phyloP scores from a whole-genome alignment of 1,140 invertebrate species.

The Adelges cooleyi region DNA sequence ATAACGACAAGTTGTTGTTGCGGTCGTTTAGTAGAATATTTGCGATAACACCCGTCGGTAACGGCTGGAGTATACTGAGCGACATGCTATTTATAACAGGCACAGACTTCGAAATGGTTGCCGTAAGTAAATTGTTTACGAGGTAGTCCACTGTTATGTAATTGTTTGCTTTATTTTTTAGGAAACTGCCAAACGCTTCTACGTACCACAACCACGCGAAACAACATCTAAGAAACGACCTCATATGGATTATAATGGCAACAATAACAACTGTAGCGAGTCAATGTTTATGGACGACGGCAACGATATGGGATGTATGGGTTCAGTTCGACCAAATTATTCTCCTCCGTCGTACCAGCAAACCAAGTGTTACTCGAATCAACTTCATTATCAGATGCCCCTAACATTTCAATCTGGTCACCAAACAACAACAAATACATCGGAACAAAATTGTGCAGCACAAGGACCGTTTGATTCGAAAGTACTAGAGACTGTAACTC shows the following conservation, averaged over 20 bases:
- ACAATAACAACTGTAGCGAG: neutral
- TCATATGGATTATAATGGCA: neutral
- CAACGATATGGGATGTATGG: constrained; percentile 1
- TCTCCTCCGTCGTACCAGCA: neutral
- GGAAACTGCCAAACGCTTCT: constrained; percentile 5
- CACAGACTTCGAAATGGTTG: neutral
- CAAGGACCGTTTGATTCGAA: neutral
- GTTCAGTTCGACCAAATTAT: neutral
- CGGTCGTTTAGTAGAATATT: constrained; percentile 11
- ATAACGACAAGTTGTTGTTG: neutral
- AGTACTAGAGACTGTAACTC: too few relatives aligned
- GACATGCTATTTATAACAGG: constrained; percentile 5
- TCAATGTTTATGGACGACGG: constrained; percentile 17
- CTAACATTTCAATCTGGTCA: neutral
- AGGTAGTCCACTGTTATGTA: too few relatives aligned
- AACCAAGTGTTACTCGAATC: neutral
- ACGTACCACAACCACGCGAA: neutral
- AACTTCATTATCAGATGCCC: neutral
- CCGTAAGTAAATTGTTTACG: neutral
- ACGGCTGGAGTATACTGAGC: constrained; percentile 12
- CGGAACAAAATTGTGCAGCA: neutral
- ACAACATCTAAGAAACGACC: neutral
- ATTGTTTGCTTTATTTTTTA: neutral
- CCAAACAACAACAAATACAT: neutral
- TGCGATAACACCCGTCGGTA: neutral